Evolutionary conservation across 1,140 invertebrate species (phyloP), one percentile per base, ranked within the genome.

Genomic region (Drosophila simulans): DNA sequence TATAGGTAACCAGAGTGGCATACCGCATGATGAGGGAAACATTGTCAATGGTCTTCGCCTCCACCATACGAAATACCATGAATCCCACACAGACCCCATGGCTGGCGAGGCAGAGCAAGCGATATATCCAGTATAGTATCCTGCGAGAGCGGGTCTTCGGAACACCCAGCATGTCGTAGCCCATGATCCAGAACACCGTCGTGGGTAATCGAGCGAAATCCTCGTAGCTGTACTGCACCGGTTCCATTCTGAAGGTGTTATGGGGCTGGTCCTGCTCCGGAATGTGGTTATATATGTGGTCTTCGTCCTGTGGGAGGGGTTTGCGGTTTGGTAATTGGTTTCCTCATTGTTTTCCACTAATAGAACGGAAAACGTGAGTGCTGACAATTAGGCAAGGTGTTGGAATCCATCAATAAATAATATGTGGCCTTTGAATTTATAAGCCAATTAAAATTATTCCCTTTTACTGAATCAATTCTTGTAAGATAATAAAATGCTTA

Each of bases 21-120:
- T 82, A 82, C 5, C 80, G 80, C 39, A 79, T 79, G 1, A 82
- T 46, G 15, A 83, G 45, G 4, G 55, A 7, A 0, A 54, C 7
- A 37, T 13, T 52, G 0, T 52, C 43, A 27, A 77, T 62, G 4
- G 69, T 78, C 4, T 39, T 66, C 13, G 40, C 46, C 35, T 83
- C 68, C 4, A 69, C 13, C 0, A 82, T 62, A 0, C 68, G 75
- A 20, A 46, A 46, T 1, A 78, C 3, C 69, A 83, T 74, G 10
- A 59, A 17, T 8, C 12, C 25, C 31, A 74, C 39, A 12, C 54
- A 69, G 11, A 66, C 5, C 1, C n/a, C 10, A 8, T 82, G 80
- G 20, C 57, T 37, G n/a, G 5, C 17, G 1, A 59, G 40, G 31
- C 80, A 82, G 5, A 51, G 1, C 20, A 39, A 40, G n/a, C 58